A percentile compares a stretch with the other conserved stretches of the same genome.
Evolutionary conservation across 2,888 invertebrate species (phyloP).

Genomic region (Ophion ellenae): DNA sequence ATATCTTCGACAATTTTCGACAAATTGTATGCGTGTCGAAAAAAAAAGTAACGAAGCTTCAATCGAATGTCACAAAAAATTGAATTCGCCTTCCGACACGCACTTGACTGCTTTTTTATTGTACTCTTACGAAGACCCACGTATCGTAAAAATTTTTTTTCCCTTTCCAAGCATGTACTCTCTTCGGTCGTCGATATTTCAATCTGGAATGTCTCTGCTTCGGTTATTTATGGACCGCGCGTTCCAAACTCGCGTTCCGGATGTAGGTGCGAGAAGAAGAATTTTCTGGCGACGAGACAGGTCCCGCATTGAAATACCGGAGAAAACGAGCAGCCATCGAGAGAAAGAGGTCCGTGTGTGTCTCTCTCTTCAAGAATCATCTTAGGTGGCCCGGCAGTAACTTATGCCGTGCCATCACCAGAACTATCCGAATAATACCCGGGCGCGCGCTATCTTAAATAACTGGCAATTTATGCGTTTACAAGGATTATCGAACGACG

Average conservation of each 20-base stretch:
- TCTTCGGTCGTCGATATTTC: constrained; percentile 25
- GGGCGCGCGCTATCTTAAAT: constrained; percentile 75
- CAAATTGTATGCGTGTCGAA: not conserved
- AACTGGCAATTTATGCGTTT: constrained; percentile 79
- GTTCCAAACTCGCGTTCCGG: constrained; percentile 6
- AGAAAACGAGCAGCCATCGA: constrained; percentile 60
- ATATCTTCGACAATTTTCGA: not conserved
- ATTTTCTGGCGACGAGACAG: constrained; percentile 2
- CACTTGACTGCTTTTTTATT: not conserved
- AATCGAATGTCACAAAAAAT: not conserved
- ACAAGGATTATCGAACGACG: constrained; percentile 76
- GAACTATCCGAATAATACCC: constrained; percentile 77
- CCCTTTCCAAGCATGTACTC: not conserved
- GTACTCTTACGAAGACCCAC: not conserved
- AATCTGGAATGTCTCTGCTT: not conserved
- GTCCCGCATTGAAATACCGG: constrained; percentile 5
- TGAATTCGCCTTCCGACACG: not conserved
- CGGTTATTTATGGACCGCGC: constrained; percentile 1
- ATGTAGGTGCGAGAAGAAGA: constrained; percentile 21
- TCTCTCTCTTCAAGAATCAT: constrained; percentile 48
- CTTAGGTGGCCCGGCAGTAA: constrained; percentile 78
- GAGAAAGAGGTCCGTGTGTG: constrained; percentile 14
- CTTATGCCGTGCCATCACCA: constrained; percentile 77
- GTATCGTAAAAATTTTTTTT: not conserved
- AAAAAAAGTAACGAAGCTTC: not conserved